These are phyloP conservation scores for Oscheius sp. DNA, from an alignment of 2,888 invertebrate species.

Conservation along the genomic window DNA sequence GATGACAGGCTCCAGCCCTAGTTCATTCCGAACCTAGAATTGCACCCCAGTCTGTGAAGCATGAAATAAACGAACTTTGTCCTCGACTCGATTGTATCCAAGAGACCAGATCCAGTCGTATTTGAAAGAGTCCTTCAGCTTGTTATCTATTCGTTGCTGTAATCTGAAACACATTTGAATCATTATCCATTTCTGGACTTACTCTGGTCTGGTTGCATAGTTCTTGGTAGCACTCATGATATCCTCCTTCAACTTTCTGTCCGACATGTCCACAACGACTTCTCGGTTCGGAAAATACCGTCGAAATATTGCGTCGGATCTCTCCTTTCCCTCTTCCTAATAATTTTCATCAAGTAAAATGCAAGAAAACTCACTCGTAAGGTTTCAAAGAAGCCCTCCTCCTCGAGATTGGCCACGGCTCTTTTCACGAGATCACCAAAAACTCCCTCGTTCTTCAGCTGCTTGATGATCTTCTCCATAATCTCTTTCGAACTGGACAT, in stretches of 20 bases:
- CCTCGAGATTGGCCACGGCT: slow-evolving; percentile 10
- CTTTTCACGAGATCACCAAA: slow-evolving; percentile 5
- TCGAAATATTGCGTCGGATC: slow-evolving; percentile 10
- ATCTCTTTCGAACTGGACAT: slow-evolving; percentile 5
- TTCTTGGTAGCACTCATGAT: slow-evolving; percentile 2
- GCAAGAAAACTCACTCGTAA: neutral
- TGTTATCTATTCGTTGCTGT: neutral
- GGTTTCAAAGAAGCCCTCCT: slow-evolving; percentile 5
- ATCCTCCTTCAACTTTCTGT: slow-evolving; percentile 20
- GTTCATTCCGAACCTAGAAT: neutral
- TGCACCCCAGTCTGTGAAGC: neutral
- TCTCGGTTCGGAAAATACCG: slow-evolving; percentile 1
- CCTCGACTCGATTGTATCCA: neutral
- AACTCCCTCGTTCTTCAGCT: slow-evolving; percentile 22
- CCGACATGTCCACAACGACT: slow-evolving; percentile 6
- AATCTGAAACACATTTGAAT: neutral
- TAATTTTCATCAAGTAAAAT: neutral
- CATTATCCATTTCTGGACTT: too few relatives aligned
- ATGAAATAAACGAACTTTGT: neutral
- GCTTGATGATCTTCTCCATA: slow-evolving; percentile 3
- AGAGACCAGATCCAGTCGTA: neutral
- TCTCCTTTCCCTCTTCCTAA: slow-evolving; percentile 14
- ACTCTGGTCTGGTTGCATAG: slow-evolving; percentile 7
- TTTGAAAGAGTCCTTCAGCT: neutral
- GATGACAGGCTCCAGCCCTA: neutral